Base-by-base conservation (phyloP, 2,888 invertebrate genomes). In the Microctonus hyperodae region DNA sequence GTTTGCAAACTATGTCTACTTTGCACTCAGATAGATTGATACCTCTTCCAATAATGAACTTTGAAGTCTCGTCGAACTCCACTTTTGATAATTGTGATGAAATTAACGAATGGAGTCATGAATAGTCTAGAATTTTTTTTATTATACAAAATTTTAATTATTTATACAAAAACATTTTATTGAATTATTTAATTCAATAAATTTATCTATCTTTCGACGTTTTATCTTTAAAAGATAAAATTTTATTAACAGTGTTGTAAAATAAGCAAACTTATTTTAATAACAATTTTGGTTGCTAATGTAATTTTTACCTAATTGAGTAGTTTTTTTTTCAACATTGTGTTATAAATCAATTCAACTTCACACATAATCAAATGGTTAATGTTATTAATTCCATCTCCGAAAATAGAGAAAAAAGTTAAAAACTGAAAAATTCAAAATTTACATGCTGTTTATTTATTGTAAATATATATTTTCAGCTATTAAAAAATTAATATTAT, bases 131-230 rank as follows among this genome's bases (percentile, higher is more conserved):
- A 74, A 70, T 65, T 40, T 62, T 65, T 69, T 77, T 78, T 77
- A 78, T 79, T 76, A 74, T 76, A 78, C 72, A 78, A 77, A 78
- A 74, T 70, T 60, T 74, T 64, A 69, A 70, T 74, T 44, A 68
- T 76, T 77, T 78, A 77, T 79, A 80, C 78, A 80, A 79, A 79
- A 78, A 72, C 65, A 68, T 76, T 74, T 74, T 72, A 58, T 69
- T 68, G 73, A 71, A 73, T 56, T 44, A 23, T 53, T 9, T 5
- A 44, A 33, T 33, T n/a, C n/a, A n/a, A 33, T 56, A 56, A 1
- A 37, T n/a, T 56, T 20, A 55, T 33, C 16, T 16, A 5, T 16
- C 1, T 44, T 44, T n/a, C 16, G 16, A 6, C 5, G 6, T 20
- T 16, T 16, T 51, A 64, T 64, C 25, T 66, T 67, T 62, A 62